phyloP scores from a whole-genome alignment of 2,113 vertebrate genomes.

The Illadopsis cleaveri region DNA sequence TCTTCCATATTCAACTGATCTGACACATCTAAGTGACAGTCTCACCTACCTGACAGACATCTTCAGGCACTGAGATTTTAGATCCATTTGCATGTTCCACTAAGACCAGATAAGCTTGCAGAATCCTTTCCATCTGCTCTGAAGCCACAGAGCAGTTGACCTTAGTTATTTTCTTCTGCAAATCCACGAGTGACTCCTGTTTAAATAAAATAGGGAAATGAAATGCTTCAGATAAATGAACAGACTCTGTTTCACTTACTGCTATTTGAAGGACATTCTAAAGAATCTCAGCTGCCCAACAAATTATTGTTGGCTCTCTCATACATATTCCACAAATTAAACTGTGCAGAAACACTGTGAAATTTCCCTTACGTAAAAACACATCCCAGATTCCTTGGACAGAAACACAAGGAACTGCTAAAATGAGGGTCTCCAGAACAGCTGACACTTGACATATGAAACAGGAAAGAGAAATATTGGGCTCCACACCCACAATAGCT shows the following conservation, averaged over 20 bases:
- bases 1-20: neutral
- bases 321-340: neutral
- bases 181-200: constrained; percentile 71
- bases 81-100: constrained; percentile 81
- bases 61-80: constrained; percentile 83
- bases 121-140: constrained; percentile 86
- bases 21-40: neutral
- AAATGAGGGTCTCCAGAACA: neutral
- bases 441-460: neutral
- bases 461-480: neutral
- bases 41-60: constrained; percentile 81
- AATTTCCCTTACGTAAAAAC: neutral
- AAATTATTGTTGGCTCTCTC: neutral
- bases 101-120: constrained; percentile 83
- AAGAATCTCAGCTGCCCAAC: neutral
- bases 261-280: neutral
- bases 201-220: neutral
- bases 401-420: neutral
- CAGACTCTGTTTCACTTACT: neutral
- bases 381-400: neutral
- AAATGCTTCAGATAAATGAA: neutral
- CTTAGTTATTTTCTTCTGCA: constrained; percentile 65
- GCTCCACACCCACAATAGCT: neutral
- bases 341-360: neutral
- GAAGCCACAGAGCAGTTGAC: constrained; percentile 50